Evolutionary conservation across 2,797 vertebrate species (phyloP).

Genomic region (Acanthurus tractus): DNA sequence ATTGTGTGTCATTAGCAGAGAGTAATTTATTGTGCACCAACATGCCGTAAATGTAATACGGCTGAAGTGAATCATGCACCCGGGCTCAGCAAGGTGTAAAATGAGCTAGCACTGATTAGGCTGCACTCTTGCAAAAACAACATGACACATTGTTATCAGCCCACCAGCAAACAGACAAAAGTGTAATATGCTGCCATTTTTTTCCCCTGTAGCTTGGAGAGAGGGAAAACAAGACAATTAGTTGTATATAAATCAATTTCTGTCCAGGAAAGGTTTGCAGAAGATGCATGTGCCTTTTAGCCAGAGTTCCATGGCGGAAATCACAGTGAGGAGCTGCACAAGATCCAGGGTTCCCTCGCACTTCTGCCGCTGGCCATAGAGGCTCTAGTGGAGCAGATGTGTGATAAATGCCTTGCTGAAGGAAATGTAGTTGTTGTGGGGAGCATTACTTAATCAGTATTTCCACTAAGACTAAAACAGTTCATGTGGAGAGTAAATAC

Average conservation of each 20-base stretch:
- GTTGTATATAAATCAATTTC: slow-evolving; percentile 5
- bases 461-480: slow-evolving; percentile 11
- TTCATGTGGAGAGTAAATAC: slow-evolving; percentile 14
- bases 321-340: background rate
- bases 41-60: slow-evolving; percentile 34
- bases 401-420: slow-evolving; percentile 47
- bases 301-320: slow-evolving; percentile 6
- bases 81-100: slow-evolving; percentile 62
- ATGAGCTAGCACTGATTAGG: slow-evolving; percentile 53
- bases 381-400: slow-evolving; percentile 29
- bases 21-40: slow-evolving; percentile 26
- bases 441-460: slow-evolving; percentile 22
- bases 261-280: background rate
- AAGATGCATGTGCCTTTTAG: slow-evolving; percentile 4
- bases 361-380: slow-evolving; percentile 1
- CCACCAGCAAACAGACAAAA: slow-evolving; percentile 41
- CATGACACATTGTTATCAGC: slow-evolving; percentile 41
- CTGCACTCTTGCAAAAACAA: slow-evolving; percentile 34
- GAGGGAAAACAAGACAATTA: slow-evolving; percentile 13
- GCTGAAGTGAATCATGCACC: slow-evolving; percentile 46
- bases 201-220: slow-evolving; percentile 18
- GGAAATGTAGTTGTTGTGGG: slow-evolving; percentile 27
- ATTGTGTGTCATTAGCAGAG: slow-evolving; percentile 47
- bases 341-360: slow-evolving; percentile 14
- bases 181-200: slow-evolving; percentile 9